phyloP scores from a whole-genome alignment of 2,113 vertebrate genomes.

The Anas platyrhynchos region DNA sequence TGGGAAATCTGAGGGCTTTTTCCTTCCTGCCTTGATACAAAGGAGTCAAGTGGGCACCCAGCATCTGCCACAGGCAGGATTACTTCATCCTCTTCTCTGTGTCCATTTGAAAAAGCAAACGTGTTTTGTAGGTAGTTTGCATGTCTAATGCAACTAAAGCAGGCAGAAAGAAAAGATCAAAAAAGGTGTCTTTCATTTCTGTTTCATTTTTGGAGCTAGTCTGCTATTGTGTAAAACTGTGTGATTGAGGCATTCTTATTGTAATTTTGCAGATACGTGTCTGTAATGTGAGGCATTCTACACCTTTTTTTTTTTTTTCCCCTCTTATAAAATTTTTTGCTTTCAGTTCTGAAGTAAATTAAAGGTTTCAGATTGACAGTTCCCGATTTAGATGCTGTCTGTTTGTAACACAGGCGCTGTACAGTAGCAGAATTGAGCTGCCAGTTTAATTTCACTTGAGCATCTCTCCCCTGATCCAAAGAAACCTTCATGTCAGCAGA shows the following conservation, averaged over 20 bases:
- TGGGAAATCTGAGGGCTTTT: neutral
- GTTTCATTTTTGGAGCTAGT: neutral
- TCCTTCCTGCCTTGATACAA: neutral
- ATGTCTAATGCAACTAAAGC: neutral
- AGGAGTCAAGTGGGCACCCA: neutral
- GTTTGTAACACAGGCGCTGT: neutral
- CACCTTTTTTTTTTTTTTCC: no score
- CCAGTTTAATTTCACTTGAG: neutral
- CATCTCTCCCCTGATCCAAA: neutral
- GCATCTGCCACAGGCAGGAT: neutral
- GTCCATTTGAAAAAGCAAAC: neutral
- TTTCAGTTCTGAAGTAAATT: conserved; percentile 7
- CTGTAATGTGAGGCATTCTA: neutral
- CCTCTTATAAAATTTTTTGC: neutral
- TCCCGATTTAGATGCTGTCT: neutral
- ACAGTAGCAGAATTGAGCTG: neutral
- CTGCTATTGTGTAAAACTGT: neutral
- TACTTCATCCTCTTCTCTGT: neutral
- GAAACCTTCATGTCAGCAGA: neutral
- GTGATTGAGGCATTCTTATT: conserved; percentile 8
- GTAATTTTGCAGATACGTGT: neutral
- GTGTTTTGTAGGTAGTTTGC: neutral
- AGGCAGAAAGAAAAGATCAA: neutral
- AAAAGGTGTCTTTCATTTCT: neutral
- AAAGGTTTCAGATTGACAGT: neutral